Percentiles rank a stretch among this genome's conserved stretches.
phyloP scores from a whole-genome alignment of 2,797 vertebrate species.

The Graptemys geographica region DNA sequence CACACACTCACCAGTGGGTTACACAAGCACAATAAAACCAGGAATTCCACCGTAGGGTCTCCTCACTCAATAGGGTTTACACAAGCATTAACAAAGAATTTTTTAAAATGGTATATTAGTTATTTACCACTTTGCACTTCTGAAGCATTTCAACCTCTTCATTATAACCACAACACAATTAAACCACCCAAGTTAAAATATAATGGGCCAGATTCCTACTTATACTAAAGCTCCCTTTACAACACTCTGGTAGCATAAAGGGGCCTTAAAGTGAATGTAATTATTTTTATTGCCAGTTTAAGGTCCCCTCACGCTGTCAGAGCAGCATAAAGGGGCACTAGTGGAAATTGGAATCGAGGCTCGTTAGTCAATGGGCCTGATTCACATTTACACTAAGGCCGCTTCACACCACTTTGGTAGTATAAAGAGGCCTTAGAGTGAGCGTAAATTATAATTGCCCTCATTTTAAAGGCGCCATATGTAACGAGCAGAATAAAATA shows the following conservation, averaged over 20 bases:
- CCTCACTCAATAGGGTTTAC: not conserved
- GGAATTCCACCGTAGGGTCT: not conserved
- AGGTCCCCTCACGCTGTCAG: not conserved
- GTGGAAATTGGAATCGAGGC: not conserved
- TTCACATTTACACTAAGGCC: slow-evolving; percentile 10
- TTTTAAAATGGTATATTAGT: not conserved
- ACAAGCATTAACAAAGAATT: not conserved
- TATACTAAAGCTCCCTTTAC: slow-evolving; percentile 34
- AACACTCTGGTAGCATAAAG: not conserved
- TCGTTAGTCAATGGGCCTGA: not conserved
- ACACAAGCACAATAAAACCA: not conserved
- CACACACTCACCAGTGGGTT: not conserved
- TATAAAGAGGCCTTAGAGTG: not conserved
- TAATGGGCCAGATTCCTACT: slow-evolving; percentile 21
- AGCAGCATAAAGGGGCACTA: not conserved
- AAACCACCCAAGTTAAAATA: not conserved
- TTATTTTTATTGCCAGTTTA: not conserved
- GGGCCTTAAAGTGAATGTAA: not conserved
- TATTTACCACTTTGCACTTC: slow-evolving; percentile 5
- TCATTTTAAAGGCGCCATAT: not conserved
- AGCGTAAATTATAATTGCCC: not conserved
- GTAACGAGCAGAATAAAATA: not conserved
- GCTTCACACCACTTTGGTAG: not conserved
- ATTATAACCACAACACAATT: slow-evolving; percentile 6
- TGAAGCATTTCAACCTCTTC: slow-evolving; percentile 11